Evolutionary conservation across 2,797 vertebrate species (phyloP).

Genomic region (Cryptoblepharus egeriae): DNA sequence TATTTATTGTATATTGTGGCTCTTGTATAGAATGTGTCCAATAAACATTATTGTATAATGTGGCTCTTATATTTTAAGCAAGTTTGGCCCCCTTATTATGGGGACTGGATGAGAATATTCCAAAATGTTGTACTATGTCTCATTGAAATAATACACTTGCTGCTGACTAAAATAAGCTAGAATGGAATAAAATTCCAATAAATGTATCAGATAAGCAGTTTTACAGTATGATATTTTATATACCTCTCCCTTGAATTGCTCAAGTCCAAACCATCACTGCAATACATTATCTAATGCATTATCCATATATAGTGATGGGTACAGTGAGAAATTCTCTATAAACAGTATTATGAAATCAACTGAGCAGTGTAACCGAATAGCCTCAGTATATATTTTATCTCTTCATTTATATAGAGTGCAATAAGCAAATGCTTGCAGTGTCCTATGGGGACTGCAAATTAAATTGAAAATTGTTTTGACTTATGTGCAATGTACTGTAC

Average conservation of each 20-base stretch:
- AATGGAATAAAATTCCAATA: background rate
- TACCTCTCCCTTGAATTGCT: constrained; percentile 23
- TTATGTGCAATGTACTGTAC: constrained; percentile 56
- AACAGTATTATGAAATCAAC: constrained; percentile 54
- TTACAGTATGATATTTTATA: constrained; percentile 6
- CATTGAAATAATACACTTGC: background rate
- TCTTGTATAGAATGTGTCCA: too few species aligned
- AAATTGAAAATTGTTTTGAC: constrained; percentile 60
- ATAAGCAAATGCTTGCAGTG: constrained; percentile 54
- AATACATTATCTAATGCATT: constrained; percentile 34
- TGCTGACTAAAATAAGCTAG: background rate
- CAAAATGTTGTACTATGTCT: background rate
- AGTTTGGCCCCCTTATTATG: too few species aligned
- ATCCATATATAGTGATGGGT: constrained; percentile 39
- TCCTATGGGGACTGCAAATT: constrained; percentile 52
- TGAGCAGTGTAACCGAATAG: constrained; percentile 22
- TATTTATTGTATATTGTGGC: too few species aligned
- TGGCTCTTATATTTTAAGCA: too few species aligned
- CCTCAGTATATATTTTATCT: constrained; percentile 51
- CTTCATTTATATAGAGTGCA: constrained; percentile 52
- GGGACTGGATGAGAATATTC: too few species aligned
- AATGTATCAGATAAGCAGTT: background rate
- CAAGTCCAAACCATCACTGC: background rate
- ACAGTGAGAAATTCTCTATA: constrained; percentile 42
- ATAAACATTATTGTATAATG: too few species aligned